Conservation (phyloP, 2,888 invertebrate species). For the Apoda limacodes region DNA sequence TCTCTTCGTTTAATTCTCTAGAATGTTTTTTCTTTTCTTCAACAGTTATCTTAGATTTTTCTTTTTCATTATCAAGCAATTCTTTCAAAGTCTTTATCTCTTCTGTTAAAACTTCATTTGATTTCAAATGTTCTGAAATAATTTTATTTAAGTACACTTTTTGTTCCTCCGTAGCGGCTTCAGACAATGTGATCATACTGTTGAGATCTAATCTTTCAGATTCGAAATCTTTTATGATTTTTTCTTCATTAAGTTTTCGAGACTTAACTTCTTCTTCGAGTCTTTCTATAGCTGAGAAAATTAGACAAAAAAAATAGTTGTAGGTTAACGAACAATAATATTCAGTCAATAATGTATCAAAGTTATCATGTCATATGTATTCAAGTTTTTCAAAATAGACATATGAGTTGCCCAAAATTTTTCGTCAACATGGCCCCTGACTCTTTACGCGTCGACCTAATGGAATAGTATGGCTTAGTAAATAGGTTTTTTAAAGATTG, state of each 20-base stretch:
- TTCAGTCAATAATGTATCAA: too few relatives aligned
- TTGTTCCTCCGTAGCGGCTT: slow-evolving; percentile 47
- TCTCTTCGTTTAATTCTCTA: slow-evolving; percentile 15
- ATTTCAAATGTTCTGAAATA: slow-evolving; percentile 29
- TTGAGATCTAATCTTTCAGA: slow-evolving; percentile 39
- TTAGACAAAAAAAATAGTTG: too few relatives aligned
- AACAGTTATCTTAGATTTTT: slow-evolving; percentile 21
- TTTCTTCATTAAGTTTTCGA: slow-evolving; percentile 34
- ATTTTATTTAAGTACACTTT: slow-evolving; percentile 30
- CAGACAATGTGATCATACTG: slow-evolving; percentile 46
- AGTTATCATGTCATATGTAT: too few relatives aligned
- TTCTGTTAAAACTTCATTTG: slow-evolving; percentile 26
- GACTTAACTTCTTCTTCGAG: slow-evolving; percentile 35
- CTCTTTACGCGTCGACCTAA: too few relatives aligned
- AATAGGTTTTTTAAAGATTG: too few relatives aligned
- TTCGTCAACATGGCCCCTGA: too few relatives aligned
- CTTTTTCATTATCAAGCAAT: slow-evolving; percentile 20
- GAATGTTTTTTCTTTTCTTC: slow-evolving; percentile 24
- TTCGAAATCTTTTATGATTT: slow-evolving; percentile 38
- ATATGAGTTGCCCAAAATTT: too few relatives aligned
- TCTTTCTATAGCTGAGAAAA: slow-evolving; percentile 29
- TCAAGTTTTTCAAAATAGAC: too few relatives aligned
- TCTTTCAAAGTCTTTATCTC: slow-evolving; percentile 26
- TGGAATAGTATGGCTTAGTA: too few relatives aligned
- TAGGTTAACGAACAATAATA: too few relatives aligned